Evolutionary conservation across 2,113 vertebrate species (phyloP).

Genomic region (Chascanopsetta lugubris): DNA sequence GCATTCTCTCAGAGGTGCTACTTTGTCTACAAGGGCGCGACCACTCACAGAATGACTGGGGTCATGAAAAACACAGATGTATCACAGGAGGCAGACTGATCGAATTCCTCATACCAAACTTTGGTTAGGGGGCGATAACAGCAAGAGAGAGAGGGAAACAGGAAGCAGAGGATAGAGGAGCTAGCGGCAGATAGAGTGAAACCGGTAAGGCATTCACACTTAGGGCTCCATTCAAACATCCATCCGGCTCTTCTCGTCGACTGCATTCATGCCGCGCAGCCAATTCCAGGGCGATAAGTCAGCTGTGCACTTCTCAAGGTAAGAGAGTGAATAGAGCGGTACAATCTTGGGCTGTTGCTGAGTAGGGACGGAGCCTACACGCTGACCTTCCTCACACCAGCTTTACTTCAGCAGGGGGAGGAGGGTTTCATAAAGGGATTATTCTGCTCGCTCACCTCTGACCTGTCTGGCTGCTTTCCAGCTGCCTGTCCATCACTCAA

Average conservation of each 20-base stretch:
- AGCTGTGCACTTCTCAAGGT: conserved; percentile 68
- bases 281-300: conserved; percentile 68
- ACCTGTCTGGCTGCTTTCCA: conserved; percentile 56
- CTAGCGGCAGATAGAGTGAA: conserved; percentile 35
- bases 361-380: conserved; percentile 50
- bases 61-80: conserved; percentile 40
- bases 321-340: conserved; percentile 68
- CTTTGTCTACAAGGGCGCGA: conserved; percentile 31
- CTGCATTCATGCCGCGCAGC: conserved; percentile 67
- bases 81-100: conserved; percentile 31
- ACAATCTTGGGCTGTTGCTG: conserved; percentile 56
- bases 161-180: conserved; percentile 34
- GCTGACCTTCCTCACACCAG: conserved; percentile 72
- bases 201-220: conserved; percentile 59
- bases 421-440: conserved; percentile 76
- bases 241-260: conserved; percentile 57
- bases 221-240: conserved; percentile 59
- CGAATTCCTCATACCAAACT: conserved; percentile 36
- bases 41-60: conserved; percentile 28
- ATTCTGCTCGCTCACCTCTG: conserved; percentile 71
- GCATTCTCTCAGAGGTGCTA: conserved; percentile 1
- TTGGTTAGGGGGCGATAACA: conserved; percentile 33
- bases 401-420: conserved; percentile 56
- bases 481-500: conserved; percentile 66
- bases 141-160: conserved; percentile 19